Evolutionary conservation across 2,113 vertebrate genomes (phyloP).

Genomic region (Neogale vison): DNA sequence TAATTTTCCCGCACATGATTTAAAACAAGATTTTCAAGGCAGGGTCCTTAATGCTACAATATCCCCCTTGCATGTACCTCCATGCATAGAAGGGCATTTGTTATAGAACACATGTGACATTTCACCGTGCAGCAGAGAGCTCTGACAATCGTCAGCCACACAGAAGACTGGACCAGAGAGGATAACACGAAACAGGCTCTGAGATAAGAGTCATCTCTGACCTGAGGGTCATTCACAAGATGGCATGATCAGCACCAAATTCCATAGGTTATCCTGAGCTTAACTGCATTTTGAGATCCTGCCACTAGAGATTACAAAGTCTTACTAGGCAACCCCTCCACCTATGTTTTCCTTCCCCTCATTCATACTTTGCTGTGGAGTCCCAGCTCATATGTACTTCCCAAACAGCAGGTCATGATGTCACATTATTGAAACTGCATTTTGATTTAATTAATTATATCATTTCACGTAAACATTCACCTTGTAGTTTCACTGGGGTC

Average conservation of each 20-base stretch:
- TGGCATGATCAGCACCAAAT: not conserved
- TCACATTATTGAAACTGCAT: not conserved
- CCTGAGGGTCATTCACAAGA: not conserved
- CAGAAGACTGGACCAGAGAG: not conserved
- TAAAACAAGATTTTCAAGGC: not conserved
- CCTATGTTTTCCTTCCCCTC: not conserved
- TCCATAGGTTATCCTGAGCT: not conserved
- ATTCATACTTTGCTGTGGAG: not conserved
- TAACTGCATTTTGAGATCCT: not conserved
- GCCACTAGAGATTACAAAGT: not conserved
- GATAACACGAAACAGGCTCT: constrained; percentile 19
- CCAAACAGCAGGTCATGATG: not conserved
- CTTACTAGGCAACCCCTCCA: not conserved
- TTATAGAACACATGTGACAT: constrained; percentile 1
- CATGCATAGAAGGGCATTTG: not conserved
- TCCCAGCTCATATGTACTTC: not conserved
- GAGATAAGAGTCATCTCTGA: constrained; percentile 39
- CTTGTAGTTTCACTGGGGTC: not conserved
- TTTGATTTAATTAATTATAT: not conserved
- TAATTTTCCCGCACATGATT: not conserved
- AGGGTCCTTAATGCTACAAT: not conserved
- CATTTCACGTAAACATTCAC: not conserved
- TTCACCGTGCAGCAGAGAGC: not conserved
- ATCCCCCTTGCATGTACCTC: not conserved
- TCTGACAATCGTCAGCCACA: not conserved